These are phyloP conservation scores for Drosophila borborema DNA, from an alignment of 2,888 invertebrate genomes.

Conservation along the genomic window DNA sequence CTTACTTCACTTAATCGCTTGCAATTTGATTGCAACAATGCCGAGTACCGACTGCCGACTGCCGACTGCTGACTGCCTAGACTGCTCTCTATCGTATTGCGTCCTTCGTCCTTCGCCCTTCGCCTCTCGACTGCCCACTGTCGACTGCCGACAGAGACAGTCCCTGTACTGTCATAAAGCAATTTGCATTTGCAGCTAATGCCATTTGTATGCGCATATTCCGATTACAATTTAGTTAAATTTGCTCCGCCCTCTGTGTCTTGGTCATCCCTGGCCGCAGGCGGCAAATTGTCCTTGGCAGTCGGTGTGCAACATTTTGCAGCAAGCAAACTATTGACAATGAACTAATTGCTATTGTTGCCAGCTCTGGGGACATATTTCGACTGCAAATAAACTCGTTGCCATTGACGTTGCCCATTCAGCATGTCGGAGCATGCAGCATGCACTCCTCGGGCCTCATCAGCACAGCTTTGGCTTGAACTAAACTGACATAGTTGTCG, in stretches of 20 bases:
- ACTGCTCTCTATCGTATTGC: constrained; percentile 10
- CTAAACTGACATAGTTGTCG: constrained; percentile 45
- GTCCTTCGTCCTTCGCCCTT: too few relatives aligned
- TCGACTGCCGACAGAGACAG: constrained; percentile 32
- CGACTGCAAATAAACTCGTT: constrained; percentile 81
- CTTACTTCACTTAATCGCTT: constrained; percentile 79
- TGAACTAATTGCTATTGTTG: constrained; percentile 80
- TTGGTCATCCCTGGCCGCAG: neutral
- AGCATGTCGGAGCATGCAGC: constrained; percentile 7
- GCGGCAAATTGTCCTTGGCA: constrained; percentile 59
- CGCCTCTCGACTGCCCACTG: constrained; percentile 3
- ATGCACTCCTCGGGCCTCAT: constrained; percentile 38
- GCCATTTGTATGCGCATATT: constrained; percentile 82
- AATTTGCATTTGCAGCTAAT: constrained; percentile 80
- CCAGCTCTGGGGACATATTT: constrained; percentile 79
- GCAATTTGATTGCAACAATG: constrained; percentile 77
- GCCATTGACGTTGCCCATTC: constrained; percentile 46
- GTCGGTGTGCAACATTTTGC: constrained; percentile 62
- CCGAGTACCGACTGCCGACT: constrained; percentile 43
- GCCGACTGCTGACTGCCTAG: constrained; percentile 30
- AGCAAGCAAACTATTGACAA: constrained; percentile 80
- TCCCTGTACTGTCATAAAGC: constrained; percentile 68
- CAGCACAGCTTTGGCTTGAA: constrained; percentile 63
- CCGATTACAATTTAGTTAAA: constrained; percentile 81
- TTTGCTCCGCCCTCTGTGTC: constrained; percentile 42